Base-by-base conservation (phyloP, 2,113 vertebrate species). In the Acanthochromis polyacanthus region DNA sequence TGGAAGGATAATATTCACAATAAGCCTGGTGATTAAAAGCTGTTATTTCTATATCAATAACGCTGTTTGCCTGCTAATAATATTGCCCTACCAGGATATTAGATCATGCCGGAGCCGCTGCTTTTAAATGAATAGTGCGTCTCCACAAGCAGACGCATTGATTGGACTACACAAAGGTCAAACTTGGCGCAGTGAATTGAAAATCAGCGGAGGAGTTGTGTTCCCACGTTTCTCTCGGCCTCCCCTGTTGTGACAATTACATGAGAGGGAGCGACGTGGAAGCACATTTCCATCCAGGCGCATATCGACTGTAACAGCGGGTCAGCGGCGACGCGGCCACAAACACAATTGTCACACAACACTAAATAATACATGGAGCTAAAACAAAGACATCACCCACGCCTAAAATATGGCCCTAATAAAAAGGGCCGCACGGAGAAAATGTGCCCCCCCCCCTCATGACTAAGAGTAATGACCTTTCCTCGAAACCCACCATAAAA, bases 291-390 rank as follows among this genome's bases (percentile, higher is more conserved):
- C 80, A 89, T 84, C 73, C 86, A 75, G 71, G 38, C 43, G 55
- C 53, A 38, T 87, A 89, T 88, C 53, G 83, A 92, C 85, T 78
- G 83, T 84, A 90, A 50, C 91, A 88, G 85, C 82, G 60, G 89
- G 92, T 90, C 87, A 83, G 83, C 72, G 9, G 71, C 55, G 3
- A 66, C 82, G 58, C 68, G 51, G 82, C 81, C 43, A 72, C 83
- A 87, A 90, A 92, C 88, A 84, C 76, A 75, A 87, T 66, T 76
- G 86, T 91, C 84, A 88, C 85, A 86, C 82, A 82, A 90, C 86
- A 75, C 83, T 89, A 90, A 91, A 93, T 91, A 91, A 87, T 84
- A 89, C 89, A 91, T 61, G 56, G 64, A 51, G 82, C 68, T 88
- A 84, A 89, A 91, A 91, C 88, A 89, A 88, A 90, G 85, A 80